Percentiles rank a stretch among this genome's conserved stretches.
Evolutionary conservation across 2,888 invertebrate genomes (phyloP).

Genomic region (Scaptomyza parva): DNA sequence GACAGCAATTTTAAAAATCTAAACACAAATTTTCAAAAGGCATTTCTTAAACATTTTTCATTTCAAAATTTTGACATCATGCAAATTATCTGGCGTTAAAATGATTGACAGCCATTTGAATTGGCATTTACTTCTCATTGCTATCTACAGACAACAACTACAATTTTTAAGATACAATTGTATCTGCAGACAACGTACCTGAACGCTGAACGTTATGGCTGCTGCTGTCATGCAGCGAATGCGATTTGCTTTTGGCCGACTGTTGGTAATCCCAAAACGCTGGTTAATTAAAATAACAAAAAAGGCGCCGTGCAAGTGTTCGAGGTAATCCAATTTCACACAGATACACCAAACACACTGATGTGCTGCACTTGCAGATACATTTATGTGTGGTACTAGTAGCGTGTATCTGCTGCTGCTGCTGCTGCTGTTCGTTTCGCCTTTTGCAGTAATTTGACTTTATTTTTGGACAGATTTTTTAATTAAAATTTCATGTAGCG

Average conservation of each 20-base stretch:
- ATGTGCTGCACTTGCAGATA: conserved; percentile 36
- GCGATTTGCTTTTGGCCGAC: conserved; percentile 21
- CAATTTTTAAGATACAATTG: conserved; percentile 41
- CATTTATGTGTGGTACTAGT: conserved; percentile 30
- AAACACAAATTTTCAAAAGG: neutral
- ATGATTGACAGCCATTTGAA: conserved; percentile 24
- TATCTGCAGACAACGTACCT: conserved; percentile 43
- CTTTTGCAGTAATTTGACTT: conserved; percentile 60
- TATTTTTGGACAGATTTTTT: conserved; percentile 77
- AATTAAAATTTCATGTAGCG: conserved; percentile 80
- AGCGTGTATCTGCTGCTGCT: conserved; percentile 4
- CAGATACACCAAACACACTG: conserved; percentile 18
- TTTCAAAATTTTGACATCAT: conserved; percentile 7
- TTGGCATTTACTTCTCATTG: conserved; percentile 9
- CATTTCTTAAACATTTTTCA: conserved; percentile 26
- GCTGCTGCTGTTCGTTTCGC: conserved; percentile 5
- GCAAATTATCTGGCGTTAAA: conserved; percentile 17
- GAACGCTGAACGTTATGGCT: no score
- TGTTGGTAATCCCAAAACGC: conserved; percentile 53
- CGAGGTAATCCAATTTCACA: conserved; percentile 76
- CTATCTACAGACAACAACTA: neutral
- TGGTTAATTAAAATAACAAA: conserved; percentile 67
- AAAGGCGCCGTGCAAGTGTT: conserved; percentile 64
- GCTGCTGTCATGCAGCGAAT: conserved; percentile 13
- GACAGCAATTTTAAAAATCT: neutral